phyloP scores from a whole-genome alignment of 2,888 invertebrate genomes.

The Exocentrus adspersus region DNA sequence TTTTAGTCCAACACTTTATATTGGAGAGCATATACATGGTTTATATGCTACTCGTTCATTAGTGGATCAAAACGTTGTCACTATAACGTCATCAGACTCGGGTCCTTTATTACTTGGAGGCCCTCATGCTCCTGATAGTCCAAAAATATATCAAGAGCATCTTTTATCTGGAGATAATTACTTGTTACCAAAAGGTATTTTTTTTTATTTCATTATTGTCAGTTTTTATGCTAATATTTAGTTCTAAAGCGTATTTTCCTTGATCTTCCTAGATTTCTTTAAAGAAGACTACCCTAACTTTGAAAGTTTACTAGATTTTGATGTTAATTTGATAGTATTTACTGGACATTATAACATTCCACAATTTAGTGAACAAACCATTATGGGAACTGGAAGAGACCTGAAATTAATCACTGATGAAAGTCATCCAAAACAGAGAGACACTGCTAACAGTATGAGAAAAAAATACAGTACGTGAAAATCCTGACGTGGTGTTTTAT shows the following conservation, averaged over 20 bases:
- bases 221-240: too few species aligned
- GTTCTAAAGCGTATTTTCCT: conserved; percentile 9
- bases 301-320: conserved; percentile 56
- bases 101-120: conserved; percentile 80
- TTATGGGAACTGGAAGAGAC: conserved; percentile 54
- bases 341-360: conserved; percentile 80
- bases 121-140: conserved; percentile 63
- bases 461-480: background rate
- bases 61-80: conserved; percentile 89
- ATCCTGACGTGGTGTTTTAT: background rate
- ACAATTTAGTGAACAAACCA: conserved; percentile 62
- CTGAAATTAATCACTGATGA: conserved; percentile 56
- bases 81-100: conserved; percentile 76
- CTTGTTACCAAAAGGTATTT: conserved; percentile 50
- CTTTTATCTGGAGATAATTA: conserved; percentile 59
- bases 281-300: conserved; percentile 52
- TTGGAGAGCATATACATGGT: conserved; percentile 88
- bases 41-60: conserved; percentile 92
- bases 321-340: conserved; percentile 59
- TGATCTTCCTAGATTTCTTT: conserved; percentile 44
- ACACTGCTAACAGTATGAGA: background rate
- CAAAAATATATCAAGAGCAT: conserved; percentile 54
- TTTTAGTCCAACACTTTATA: conserved; percentile 88
- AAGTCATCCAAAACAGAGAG: background rate
- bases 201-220: too few species aligned